Base-by-base conservation (phyloP, 2,113 vertebrate species). In the Psophia crepitans region DNA sequence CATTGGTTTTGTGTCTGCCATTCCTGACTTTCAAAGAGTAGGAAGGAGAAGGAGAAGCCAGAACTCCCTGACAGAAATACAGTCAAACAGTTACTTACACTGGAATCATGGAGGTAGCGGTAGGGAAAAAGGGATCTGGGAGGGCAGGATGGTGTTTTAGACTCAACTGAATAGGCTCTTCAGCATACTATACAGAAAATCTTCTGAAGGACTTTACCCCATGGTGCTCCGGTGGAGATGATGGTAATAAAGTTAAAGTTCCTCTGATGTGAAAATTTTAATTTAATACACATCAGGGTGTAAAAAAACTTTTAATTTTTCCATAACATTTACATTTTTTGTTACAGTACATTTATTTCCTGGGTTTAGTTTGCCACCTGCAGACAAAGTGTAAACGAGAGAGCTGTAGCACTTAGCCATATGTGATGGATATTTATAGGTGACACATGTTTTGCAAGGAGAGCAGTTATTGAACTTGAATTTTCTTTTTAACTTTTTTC, bases 341-440 rank as follows among this genome's bases (percentile, higher is more conserved):
- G 21, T 65, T 65, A 53, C 16, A 39, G 61, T 76, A 21, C 24
- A 65, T 89, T 93, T 87, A 85, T 96, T 97, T 94, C 70, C 87
- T 73, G 65, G 44, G 69, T 96, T 95, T 96, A 93, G 93, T 93
- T 97, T 96, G 93, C 96, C 93, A 97, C 93, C 94, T 96, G 96
- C 96, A 96, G 93, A 95, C 91, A 94, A 85, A 93, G 81, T 77
- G 77, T 88, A 94, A 93, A 89, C 69, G 49, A 76, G 77, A 73
- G 84, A 33, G 20, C 89, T 89, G 56, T 89, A 95, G 86, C 83
- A 79, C 91, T 80, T 87, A 79, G n/a, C 81, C 66, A 3, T 46
- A 26, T 37, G 81, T 73, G 91, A 60, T 73, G 70, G 91, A n/a
- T 95, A 79, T 76, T 73, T 14, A 32, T 49, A 84, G 82, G 78